phyloP scores from a whole-genome alignment of 2,113 vertebrate species.

The Cheirogaleus medius region DNA sequence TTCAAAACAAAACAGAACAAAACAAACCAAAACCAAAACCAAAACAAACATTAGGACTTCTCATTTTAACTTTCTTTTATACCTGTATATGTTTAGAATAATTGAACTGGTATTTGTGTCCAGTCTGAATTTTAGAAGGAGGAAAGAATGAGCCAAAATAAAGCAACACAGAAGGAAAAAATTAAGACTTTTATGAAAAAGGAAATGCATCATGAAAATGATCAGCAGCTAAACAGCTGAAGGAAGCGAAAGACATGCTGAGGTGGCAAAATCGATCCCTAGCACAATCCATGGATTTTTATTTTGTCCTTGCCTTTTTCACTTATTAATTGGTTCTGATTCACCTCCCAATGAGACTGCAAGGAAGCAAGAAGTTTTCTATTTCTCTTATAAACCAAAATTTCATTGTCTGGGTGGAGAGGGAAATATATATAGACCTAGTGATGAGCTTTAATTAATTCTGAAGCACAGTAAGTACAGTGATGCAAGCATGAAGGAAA shows the following conservation, averaged over 20 bases:
- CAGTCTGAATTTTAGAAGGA: constrained; percentile 4
- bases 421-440: background rate
- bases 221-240: background rate
- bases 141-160: constrained; percentile 19
- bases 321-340: constrained; percentile 48
- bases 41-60: background rate
- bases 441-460: constrained; percentile 35
- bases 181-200: background rate
- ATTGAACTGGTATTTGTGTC: background rate
- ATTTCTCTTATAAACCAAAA: background rate
- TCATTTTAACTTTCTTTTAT: background rate
- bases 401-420: background rate
- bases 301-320: background rate
- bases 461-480: background rate
- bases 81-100: background rate
- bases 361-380: constrained; percentile 11
- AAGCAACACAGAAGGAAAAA: background rate
- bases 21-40: background rate
- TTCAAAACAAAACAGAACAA: no score
- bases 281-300: background rate
- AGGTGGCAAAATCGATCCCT: background rate
- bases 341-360: background rate
- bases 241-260: background rate
- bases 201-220: background rate
- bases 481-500: background rate